Base-by-base conservation (phyloP, 2,797 vertebrate genomes). In the Naso thynnoides region DNA sequence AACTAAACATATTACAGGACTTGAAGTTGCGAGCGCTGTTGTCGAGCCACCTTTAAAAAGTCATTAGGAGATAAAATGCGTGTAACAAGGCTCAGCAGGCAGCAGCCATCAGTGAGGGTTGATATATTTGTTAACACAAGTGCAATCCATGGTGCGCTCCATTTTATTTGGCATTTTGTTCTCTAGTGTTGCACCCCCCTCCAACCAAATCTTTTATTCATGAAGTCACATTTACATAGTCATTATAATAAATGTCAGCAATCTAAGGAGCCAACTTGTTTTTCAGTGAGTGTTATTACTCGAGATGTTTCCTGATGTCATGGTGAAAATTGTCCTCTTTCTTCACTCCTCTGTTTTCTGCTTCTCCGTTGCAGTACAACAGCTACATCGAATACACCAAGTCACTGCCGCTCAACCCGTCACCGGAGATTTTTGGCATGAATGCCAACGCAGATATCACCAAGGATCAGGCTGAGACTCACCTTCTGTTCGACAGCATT, bases 361-460 rank as follows among this genome's bases (percentile, higher is more conserved):
- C 63, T 0, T 76, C 23, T 79, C 59, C 75, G 70, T 80, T 84
- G 38, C 92, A 97, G 95, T 87, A 95, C 79, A 89, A 93, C 76
- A 95, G 94, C 86, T 96, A 96, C 84, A 94, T 95, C 0, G 94
- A 96, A 8, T 96, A 96, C 75, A 96, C 95, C 53, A 96, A 96
- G 90, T 84, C 85, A 0, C 91, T 96, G 84, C 96, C 96, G 1
- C 90, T 96, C 86, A 97, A 94, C 81, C 94, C 96, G 0, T 94
- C 94, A 0, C 95, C 96, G 0, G 96, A 98, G 84, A 89, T 96
- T 64, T 97, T 95, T 74, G 96, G 95, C 61, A 97, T 96, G 96
- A 96, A 97, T 0, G 82, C 95, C 86, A 97, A 97, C 26, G 96
- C 96, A 2, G 96, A 95, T 78, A 95, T 97, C 91, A 94, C 95